Base-by-base conservation (phyloP, 2,113 vertebrate genomes). In the Perognathus longimembris region DNA sequence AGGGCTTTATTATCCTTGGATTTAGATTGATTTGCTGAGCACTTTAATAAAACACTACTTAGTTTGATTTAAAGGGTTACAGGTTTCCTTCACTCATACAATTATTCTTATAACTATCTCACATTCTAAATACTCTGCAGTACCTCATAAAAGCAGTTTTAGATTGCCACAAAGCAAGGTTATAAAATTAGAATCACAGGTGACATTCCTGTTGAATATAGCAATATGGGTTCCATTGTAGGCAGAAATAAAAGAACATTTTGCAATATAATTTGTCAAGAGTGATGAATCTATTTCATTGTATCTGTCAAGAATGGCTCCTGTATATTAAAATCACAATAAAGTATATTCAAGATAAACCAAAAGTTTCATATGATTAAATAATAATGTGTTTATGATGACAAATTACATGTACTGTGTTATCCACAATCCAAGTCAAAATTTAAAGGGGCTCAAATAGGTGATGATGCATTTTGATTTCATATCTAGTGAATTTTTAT, bases 11-110 rank as follows among this genome's bases (percentile, higher is more conserved):
- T 99, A 99, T 99, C 98, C 98, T 98, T 99, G 99, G 99, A 99
- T 99, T 99, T 99, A 99, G 99, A 99, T 99, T 99, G 99, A 99
- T 99, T 99, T 99, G 99, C 98, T 96, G 98, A 98, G 98, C 98
- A 98, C 99, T 98, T 99, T 99, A 99, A 99, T 99, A 99, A 99
- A 99, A 98, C 98, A 98, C 98, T 99, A 98, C 98, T 99, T 99
- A 98, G 98, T 99, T 98, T 99, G 98, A 99, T 99, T 99, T 99
- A 99, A 99, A 98, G 97, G 98, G 95, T 96, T 98, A 98, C 98
- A 98, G 98, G 98, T 98, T 98, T 98, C 97, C 95, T 97, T 98
- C 97, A 98, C 98, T 99, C 98, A 98, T 94, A 98, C 98, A 98
- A 98, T 99, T 99, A 99, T 98, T 99, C 98, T 97, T 98, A 97